Evolutionary conservation across 2,113 vertebrate species (phyloP), one percentile per base, ranked within the genome.

Genomic region (Mugil cephalus): DNA sequence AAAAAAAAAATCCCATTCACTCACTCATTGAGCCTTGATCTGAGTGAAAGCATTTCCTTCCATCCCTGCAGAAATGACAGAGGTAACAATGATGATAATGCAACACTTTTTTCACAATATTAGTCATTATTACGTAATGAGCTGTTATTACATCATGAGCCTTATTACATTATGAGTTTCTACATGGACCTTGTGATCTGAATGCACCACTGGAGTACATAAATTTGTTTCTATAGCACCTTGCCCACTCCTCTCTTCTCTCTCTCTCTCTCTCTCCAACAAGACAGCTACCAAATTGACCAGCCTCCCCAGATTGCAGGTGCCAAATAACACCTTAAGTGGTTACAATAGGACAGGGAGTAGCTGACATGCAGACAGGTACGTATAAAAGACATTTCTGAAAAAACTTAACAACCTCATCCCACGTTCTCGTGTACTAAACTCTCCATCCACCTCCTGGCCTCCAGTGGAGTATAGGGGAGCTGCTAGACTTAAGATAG

Each of bases 321-420:
- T 53, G 40, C 45, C 54, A 74, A 69, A 69, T 61, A 61, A 42
- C 59, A 51, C 30, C 50, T 59, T 69, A 43, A 78, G 78, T 74
- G 64, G 40, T 60, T 54, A 60, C 52, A 61, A 40, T 15, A 19
- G 73, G 47, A 61, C 68, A 40, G 59, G 43, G 69, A 71, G 66
- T n/a, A 11, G 54, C 60, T 45, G 53, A 19, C 5, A 8, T 43
- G 45, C 30, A 42, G 55, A 55, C 58, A 45, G 48, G 11, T 54
- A 59, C 39, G 3, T 69, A 69, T 67, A 75, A 79, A 79, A 65
- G 46, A 24, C 63, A 66, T 74, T 86, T 77, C 73, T 79, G 53
- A 79, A 63, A 70, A 63, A 66, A 65, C 56, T 79, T 82, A 61
- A 77, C 69, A 69, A 67, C 50, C 39, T 46, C 24, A 10, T 61